A percentile compares a stretch with the other conserved stretches of the same genome.
phyloP scores from a whole-genome alignment of 2,797 vertebrate genomes.

The Huso huso region DNA sequence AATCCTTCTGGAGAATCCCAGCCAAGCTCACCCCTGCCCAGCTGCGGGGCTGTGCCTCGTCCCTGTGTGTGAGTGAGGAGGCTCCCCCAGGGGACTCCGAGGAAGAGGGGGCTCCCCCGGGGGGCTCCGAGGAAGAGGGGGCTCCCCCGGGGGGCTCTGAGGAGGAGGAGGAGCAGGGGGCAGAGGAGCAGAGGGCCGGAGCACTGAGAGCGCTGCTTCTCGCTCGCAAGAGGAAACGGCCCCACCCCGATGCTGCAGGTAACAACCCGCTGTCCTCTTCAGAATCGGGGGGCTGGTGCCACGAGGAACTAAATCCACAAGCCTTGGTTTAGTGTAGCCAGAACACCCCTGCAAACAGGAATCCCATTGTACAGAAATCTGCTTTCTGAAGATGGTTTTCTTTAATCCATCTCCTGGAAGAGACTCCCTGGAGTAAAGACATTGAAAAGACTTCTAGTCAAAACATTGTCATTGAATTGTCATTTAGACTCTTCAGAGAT shows the following conservation, averaged over 20 bases:
- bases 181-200: slow-evolving; percentile 46
- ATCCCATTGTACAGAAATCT: too few species aligned
- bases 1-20: slow-evolving; percentile 91
- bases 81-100: background rate
- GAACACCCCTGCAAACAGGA: too few species aligned
- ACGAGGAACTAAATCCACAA: slow-evolving; percentile 24
- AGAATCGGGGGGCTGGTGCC: too few species aligned
- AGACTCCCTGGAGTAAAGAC: too few species aligned
- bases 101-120: slow-evolving; percentile 25
- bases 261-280: background rate
- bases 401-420: too few species aligned
- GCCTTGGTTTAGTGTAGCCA: too few species aligned
- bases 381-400: too few species aligned
- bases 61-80: slow-evolving; percentile 44
- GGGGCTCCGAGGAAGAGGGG: background rate
- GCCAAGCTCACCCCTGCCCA: slow-evolving; percentile 59
- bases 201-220: slow-evolving; percentile 54
- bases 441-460: too few species aligned
- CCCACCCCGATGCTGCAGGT: slow-evolving; percentile 34
- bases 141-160: slow-evolving; percentile 15
- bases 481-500: too few species aligned
- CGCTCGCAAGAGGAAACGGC: slow-evolving; percentile 53
- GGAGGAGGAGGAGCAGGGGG: slow-evolving; percentile 14
- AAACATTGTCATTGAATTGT: too few species aligned
- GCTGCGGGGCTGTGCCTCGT: slow-evolving; percentile 60